Percentiles rank a stretch among this genome's conserved stretches.
Evolutionary conservation across 92 coral and sea anemone genomes (phyloP).

Genomic region (Palythoa grandiflora): DNA sequence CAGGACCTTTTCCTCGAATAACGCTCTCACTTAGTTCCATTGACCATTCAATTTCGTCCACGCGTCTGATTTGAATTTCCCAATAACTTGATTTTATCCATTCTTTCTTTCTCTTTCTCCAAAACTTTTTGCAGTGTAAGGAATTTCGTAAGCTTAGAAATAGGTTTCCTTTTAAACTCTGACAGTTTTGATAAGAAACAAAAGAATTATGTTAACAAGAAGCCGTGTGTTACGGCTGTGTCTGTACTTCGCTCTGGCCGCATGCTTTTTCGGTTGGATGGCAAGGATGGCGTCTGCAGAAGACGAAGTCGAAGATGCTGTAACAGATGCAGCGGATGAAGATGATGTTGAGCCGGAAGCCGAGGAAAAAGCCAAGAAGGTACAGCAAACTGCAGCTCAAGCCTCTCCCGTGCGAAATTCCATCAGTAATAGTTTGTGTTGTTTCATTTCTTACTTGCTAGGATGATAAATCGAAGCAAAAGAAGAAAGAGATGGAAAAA

Average conservation of each 20-base stretch:
- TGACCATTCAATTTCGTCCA: slow-evolving; percentile 87
- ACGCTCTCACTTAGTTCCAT: too few species aligned
- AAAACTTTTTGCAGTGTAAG: slow-evolving; percentile 46
- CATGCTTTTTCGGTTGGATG: slow-evolving; percentile 56
- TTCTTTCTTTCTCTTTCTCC: slow-evolving; percentile 20
- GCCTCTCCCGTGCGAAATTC: neutral
- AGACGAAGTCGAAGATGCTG: slow-evolving; percentile 72
- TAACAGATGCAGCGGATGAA: slow-evolving; percentile 68
- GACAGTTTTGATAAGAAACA: neutral
- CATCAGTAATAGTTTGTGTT: neutral
- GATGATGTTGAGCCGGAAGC: slow-evolving; percentile 80
- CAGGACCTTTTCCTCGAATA: too few species aligned
- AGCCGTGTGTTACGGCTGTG: slow-evolving; percentile 46
- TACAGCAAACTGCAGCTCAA: neutral
- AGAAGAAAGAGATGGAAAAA: slow-evolving; percentile 73
- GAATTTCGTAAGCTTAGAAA: neutral
- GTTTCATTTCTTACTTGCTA: neutral
- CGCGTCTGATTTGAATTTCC: slow-evolving; percentile 85
- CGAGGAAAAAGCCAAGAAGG: slow-evolving; percentile 59
- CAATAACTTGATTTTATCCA: slow-evolving; percentile 47
- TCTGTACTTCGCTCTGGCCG: slow-evolving; percentile 49
- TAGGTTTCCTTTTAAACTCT: neutral
- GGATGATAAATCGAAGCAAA: slow-evolving; percentile 79
- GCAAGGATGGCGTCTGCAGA: slow-evolving; percentile 57
- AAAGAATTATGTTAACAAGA: slow-evolving; percentile 8